Base-by-base conservation (phyloP, 2,888 invertebrate genomes). In the Aphidoletes aphidimyza region DNA sequence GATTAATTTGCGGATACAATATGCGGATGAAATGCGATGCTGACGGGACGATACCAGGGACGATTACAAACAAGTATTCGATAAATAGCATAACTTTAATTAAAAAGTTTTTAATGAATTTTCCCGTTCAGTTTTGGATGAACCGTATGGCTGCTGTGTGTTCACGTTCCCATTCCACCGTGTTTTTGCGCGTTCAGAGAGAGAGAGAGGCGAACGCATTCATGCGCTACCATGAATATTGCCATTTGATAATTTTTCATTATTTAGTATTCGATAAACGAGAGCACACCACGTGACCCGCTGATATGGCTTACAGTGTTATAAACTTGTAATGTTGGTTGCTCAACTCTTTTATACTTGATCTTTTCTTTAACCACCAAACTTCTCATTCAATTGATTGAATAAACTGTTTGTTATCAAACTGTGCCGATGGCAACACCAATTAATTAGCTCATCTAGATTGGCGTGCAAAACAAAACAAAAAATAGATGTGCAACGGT, bases 31-130 rank as follows among this genome's bases (percentile, higher is more conserved):
- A 54, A 26, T 47, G 47, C 11, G 54, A n/a, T 54, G 54, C 3
- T 11, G 26, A 54, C 17, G 47, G 54, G 54, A 26, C 54, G 42
- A 42, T 14, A 42, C 42, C 34, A 78, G 14, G 11, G 19, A 78
- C 1, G 9, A 36, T 36, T 19, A 36, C 34, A 34, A 78, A 36
- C 78, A 78, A 78, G 78, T 78, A 78, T 78, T 78, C 78, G 78
- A 78, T 78, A 78, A 78, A 78, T 78, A 78, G 78, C 78, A 78
- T 36, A 78, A 78, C 78, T 78, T 78, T 78, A 78, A 78, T 78
- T 78, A 78, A 78, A 78, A 78, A 78, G 36, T 78, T 78, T 78
- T 78, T 36, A 78, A 78, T 78, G 78, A 78, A 78, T 78, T 78
- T 78, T 78, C 59, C 34, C 17, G 78, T n/a, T 6, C 22, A 78